Evolutionary conservation across 1,140 invertebrate species (phyloP), one percentile per base, ranked within the genome.

Genomic region (Tetragonula clypearis): DNA sequence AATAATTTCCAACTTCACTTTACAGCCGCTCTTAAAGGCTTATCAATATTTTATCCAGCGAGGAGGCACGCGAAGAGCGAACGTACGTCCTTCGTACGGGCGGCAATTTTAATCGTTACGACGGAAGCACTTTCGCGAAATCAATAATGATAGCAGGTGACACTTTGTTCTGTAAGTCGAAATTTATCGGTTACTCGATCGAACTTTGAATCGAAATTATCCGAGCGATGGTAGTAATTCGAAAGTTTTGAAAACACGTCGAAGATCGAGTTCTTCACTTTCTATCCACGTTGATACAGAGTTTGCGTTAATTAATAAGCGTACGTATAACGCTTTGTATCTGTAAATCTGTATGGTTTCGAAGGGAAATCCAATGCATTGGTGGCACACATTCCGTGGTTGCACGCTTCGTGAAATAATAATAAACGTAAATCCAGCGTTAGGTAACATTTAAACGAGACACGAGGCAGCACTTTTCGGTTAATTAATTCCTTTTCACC

Each of bases 301-400:
- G 86, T 86, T 72, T 78, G 58, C 81, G 66, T 35, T 58, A 82
- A 80, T 82, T 74, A 35, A 41, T 3, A 30, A 30, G 6, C 0
- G 41, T 41, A 41, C 41, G 77, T 60, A 66, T 15, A 78, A 66
- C 41, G 53, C 49, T 49, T 77, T 80, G 79, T 41, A 60, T 69
- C 62, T 58, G 23, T 82, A 35, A 86, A 86, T 58, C 35, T 62
- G 60, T 53, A 78, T 66, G 77, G 55, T 71, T 86, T 82, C 79
- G n/a, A 30, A 55, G 68, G 74, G 82, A 86, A 86, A 76, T 86
- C 49, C 30, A 66, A 65, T 23, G 78, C 35, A 69, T 66, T 23
- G 15, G 60, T 30, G 66, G 23, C 60, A 53, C 53, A 53, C 58
- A 35, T 66, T 78, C 30, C 17, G 17, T 60, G 15, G 41, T 26